phyloP scores from a whole-genome alignment of 2,797 vertebrate species.

The Gobio occitaniae region DNA sequence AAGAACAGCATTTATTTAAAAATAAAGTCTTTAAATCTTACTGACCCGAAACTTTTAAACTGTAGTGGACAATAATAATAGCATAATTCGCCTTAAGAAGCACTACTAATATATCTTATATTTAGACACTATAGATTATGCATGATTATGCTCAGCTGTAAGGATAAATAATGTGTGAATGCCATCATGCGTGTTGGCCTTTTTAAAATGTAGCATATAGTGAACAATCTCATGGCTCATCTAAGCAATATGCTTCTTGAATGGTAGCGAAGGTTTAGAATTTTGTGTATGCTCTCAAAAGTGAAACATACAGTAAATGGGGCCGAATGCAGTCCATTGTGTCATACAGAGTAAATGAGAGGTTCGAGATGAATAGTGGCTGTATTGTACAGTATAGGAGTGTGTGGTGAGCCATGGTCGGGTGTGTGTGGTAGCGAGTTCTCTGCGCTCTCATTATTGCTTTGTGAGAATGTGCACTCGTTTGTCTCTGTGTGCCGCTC shows the following conservation, averaged over 20 bases:
- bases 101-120: not conserved
- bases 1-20: too few relatives aligned
- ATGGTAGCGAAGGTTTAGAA: not conserved
- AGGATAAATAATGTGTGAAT: not conserved
- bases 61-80: not conserved
- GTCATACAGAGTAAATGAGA: conserved; percentile 21
- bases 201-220: not conserved
- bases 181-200: not conserved
- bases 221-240: not conserved
- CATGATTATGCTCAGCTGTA: not conserved
- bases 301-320: not conserved
- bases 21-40: too few relatives aligned
- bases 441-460: conserved; percentile 68
- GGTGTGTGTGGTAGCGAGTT: conserved; percentile 39
- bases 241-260: not conserved
- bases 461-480: conserved; percentile 58
- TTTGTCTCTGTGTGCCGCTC: conserved; percentile 60
- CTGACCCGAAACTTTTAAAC: too few relatives aligned
- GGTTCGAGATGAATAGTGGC: conserved; percentile 26
- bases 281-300: not conserved
- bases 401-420: conserved; percentile 8
- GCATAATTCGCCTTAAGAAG: not conserved
- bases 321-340: not conserved
- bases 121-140: not conserved
- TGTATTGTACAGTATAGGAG: conserved; percentile 22